Percentiles rank a stretch among this genome's conserved stretches.
Evolutionary conservation across 2,797 vertebrate species (phyloP).

Genomic region (Cuniculus paca): DNA sequence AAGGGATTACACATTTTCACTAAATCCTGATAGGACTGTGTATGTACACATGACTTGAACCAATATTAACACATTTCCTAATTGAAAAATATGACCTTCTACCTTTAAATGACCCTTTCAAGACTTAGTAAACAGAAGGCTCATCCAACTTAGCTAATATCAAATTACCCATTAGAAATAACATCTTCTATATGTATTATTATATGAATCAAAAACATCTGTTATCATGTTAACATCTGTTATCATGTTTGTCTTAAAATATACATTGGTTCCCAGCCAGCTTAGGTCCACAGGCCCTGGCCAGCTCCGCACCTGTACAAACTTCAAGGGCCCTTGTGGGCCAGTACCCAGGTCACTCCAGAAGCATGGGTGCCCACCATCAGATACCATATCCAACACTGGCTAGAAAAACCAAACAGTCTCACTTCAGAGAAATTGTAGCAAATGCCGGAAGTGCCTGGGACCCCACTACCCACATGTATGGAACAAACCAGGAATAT

Average conservation of each 20-base stretch:
- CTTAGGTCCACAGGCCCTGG: too few relatives aligned
- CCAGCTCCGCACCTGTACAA: too few relatives aligned
- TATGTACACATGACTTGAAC: slow-evolving; percentile 1
- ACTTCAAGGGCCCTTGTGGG: too few relatives aligned
- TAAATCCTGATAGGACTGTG: slow-evolving; percentile 10
- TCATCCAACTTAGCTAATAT: slow-evolving; percentile 42
- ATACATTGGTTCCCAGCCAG: slow-evolving; percentile 45
- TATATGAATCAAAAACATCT: slow-evolving; percentile 67
- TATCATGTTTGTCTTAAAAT: slow-evolving; percentile 52
- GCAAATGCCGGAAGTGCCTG: too few relatives aligned
- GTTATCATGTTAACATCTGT: slow-evolving; percentile 58
- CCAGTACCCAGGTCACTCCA: too few relatives aligned
- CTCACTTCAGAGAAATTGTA: too few relatives aligned
- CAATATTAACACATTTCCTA: slow-evolving; percentile 5
- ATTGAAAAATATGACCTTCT: slow-evolving; percentile 64
- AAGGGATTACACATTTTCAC: slow-evolving; percentile 40
- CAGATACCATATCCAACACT: too few relatives aligned
- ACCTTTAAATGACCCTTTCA: slow-evolving; percentile 60
- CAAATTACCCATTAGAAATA: slow-evolving; percentile 49
- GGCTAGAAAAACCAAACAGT: too few relatives aligned
- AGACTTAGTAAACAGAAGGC: slow-evolving; percentile 48
- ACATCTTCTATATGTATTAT: slow-evolving; percentile 49
- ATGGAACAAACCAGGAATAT: too few relatives aligned
- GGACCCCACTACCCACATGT: too few relatives aligned
- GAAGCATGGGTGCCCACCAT: too few relatives aligned